A percentile compares a stretch with the other conserved stretches of the same genome.
These are phyloP conservation scores for Parasteatoda lunata DNA, from an alignment of 2,888 invertebrate genomes.

Conservation along the genomic window DNA sequence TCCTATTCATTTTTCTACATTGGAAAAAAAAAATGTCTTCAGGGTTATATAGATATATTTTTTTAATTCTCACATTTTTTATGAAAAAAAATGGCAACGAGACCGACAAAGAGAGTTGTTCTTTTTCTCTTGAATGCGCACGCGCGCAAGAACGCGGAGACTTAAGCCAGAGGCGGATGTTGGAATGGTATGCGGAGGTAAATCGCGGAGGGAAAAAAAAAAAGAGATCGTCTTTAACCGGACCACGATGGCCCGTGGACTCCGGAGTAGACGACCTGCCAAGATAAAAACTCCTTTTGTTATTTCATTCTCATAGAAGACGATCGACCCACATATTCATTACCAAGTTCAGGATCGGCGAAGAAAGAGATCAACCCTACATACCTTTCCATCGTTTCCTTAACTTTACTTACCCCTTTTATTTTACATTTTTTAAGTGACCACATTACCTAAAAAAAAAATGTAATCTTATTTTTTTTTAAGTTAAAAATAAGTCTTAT, in stretches of 20 bases:
- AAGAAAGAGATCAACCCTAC: neutral
- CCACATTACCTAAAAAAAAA: neutral
- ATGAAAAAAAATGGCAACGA: neutral
- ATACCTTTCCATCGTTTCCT: neutral
- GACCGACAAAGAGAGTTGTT: neutral
- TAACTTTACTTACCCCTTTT: neutral
- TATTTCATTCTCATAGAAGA: neutral
- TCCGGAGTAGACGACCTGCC: constrained; percentile 2
- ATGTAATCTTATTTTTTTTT: too few species aligned
- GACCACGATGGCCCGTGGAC: constrained; percentile 16
- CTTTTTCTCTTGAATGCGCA: neutral
- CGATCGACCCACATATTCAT: constrained; percentile 8
- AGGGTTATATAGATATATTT: too few species aligned
- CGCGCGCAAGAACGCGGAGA: constrained; percentile 5
- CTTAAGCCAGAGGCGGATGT: constrained; percentile 8
- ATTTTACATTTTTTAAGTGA: neutral
- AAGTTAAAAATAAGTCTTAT: too few species aligned
- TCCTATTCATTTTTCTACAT: too few species aligned
- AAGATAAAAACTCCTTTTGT: constrained; percentile 5
- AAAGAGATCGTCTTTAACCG: constrained; percentile 1
- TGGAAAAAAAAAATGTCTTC: too few species aligned
- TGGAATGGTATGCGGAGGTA: constrained; percentile 4
- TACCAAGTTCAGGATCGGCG: constrained; percentile 12
- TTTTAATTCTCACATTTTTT: too few species aligned
- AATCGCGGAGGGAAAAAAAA: neutral